Base-by-base conservation (phyloP, 2,797 vertebrate genomes). In the Tadarida brasiliensis region DNA sequence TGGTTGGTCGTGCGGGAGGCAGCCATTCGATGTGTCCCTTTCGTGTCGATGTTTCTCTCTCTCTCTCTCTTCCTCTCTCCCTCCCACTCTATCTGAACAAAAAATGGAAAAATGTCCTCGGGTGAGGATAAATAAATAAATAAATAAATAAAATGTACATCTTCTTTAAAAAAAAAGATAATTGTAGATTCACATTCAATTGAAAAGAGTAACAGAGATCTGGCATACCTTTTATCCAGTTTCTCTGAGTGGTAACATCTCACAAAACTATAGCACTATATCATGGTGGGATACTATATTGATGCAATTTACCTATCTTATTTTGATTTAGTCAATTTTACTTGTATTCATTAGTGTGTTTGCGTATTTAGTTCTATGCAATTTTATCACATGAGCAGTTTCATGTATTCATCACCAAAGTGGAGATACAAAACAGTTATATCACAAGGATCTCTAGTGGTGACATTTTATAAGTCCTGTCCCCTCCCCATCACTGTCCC, bases 261-360 rank as follows among this genome's bases (percentile, higher is more conserved):
- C 78, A 15, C 33, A 71, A 95, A 94, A 85, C 24, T 51, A 30
- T 9, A 86, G 15, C 20, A 61, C 44, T 61, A 24, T 68, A 59
- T 76, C 78, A 74, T 8, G 81, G 35, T 3, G 22, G 54, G 61
- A 88, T 67, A 91, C 0, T 70, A n/a, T 56, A 76, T 24, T 85
- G 47, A 70, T 91, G 44, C 6, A 71, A 59, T 67, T 92, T 49
- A 85, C 57, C 20, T 88, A 85, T 57, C 74, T 80, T 83, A 73
- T 63, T 88, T 39, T 96, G 70, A 93, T 82, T 86, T 92, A 22
- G 26, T 59, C 24, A 26, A 56, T 91, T 93, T 94, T 47, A 85
- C 51, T 78, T 82, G 65, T 76, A 83, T 80, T 90, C 5, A 0
- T 65, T 33, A 74, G 17, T 56, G 28, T 56, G 16, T 39, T 3